A percentile compares a stretch with the other conserved stretches of the same genome.
Evolutionary conservation across 1,140 invertebrate species (phyloP).

Genomic region (Sitophilus oryzae): DNA sequence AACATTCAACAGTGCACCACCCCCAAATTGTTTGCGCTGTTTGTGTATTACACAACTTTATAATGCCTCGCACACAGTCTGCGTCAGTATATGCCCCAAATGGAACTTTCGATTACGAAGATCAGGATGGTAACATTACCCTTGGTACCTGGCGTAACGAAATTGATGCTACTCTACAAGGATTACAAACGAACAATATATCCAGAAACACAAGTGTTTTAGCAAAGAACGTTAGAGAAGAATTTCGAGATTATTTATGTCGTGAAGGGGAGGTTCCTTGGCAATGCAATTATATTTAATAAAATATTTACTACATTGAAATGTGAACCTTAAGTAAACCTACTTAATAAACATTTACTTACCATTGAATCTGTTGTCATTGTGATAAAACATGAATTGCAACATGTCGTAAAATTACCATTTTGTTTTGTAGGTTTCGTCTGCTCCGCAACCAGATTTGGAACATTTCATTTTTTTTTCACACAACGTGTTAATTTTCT

Average conservation of each 20-base stretch:
- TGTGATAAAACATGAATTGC: constrained; percentile 4
- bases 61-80: constrained; percentile 7
- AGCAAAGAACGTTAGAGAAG: constrained; percentile 5
- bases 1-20: too few species aligned
- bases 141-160: background rate
- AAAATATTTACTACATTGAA: background rate
- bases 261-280: constrained; percentile 1
- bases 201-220: too few species aligned
- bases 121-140: constrained; percentile 1
- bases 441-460: too few species aligned
- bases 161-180: too few species aligned
- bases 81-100: constrained; percentile 5
- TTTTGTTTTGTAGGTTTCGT: too few species aligned
- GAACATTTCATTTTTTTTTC: too few species aligned
- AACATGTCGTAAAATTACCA: too few species aligned
- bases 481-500: too few species aligned
- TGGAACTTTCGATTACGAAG: constrained; percentile 4
- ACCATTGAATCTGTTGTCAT: constrained; percentile 5
- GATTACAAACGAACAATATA: too few species aligned
- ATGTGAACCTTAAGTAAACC: too few species aligned
- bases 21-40: constrained; percentile 3
- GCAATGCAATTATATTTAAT: constrained; percentile 1
- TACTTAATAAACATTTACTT: constrained; percentile 4
- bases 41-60: constrained; percentile 11
- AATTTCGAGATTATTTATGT: too few species aligned